Percentiles rank a stretch among this genome's conserved stretches.
phyloP scores from a whole-genome alignment of 2,888 invertebrate genomes.

The Pheosia gnoma region DNA sequence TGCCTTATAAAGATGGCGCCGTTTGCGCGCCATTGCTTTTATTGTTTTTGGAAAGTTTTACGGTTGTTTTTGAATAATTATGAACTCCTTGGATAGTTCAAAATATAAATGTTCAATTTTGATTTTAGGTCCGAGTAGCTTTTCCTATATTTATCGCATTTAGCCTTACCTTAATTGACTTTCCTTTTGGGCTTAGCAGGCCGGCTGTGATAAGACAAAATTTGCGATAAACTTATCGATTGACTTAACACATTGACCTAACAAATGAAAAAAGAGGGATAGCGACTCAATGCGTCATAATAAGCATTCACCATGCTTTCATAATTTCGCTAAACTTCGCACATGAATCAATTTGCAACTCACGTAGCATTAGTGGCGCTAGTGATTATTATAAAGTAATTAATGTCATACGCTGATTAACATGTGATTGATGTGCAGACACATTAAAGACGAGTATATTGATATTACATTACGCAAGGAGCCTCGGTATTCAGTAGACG shows the following conservation, averaged over 20 bases:
- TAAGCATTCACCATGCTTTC: background rate
- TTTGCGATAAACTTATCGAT: too few relatives aligned
- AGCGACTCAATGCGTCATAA: too few relatives aligned
- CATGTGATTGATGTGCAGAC: slow-evolving; percentile 41
- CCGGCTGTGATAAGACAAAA: too few relatives aligned
- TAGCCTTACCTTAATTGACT: too few relatives aligned
- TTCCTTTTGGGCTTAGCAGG: too few relatives aligned
- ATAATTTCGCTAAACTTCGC: too few relatives aligned
- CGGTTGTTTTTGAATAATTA: slow-evolving; percentile 25
- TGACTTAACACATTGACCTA: too few relatives aligned
- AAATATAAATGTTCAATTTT: too few relatives aligned
- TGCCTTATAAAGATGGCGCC: slow-evolving; percentile 67
- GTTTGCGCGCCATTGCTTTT: slow-evolving; percentile 46
- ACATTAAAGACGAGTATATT: slow-evolving; percentile 31
- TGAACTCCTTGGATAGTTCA: too few relatives aligned
- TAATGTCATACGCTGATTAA: slow-evolving; percentile 40
- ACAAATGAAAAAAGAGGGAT: too few relatives aligned
- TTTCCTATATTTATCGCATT: too few relatives aligned
- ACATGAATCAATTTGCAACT: slow-evolving; percentile 23
- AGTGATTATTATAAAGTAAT: slow-evolving; percentile 44
- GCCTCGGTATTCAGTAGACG: slow-evolving; percentile 11
- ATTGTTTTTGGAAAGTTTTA: slow-evolving; percentile 45
- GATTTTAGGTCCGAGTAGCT: too few relatives aligned
- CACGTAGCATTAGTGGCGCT: background rate
- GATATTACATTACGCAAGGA: slow-evolving; percentile 20